Base-by-base conservation (phyloP, 2,888 invertebrate genomes). In the Rhaphigaster nebulosa region DNA sequence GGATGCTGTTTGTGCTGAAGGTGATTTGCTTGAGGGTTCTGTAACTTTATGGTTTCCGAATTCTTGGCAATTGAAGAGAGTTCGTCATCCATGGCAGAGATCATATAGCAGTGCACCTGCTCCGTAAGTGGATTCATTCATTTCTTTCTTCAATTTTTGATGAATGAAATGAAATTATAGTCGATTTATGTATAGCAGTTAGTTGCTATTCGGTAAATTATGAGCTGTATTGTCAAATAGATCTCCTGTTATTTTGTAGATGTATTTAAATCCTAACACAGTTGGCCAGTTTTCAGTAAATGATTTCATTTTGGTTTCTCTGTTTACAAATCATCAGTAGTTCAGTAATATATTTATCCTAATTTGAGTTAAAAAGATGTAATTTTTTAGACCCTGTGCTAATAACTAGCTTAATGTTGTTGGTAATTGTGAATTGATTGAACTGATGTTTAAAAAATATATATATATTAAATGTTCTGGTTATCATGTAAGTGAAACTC, bases 61-160 rank as follows among this genome's bases (percentile, higher is more conserved):
- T 38, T 93, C 93, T 84, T 95, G 95, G 91, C 95, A 94, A 92
- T 95, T 98, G 88, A 95, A 94, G 92, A 94, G 95, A 92, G 95
- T 95, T 93, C 95, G 96, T 91, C 97, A 98, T 92, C 99, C 99
- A 0, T 99, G 99, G 99, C 96, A 97, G 93, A 94, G 98, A 92
- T 97, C 97, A 10, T 99, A 99, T 93, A 96, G 95, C 92, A 95
- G 95, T 50, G 96, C 96, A 93, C 95, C 95, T 93, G 97, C 97
- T 0, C 94, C 93, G 94, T 94, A 93, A 92, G 92, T 91, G 50
- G n/a, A n/a, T n/a, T n/a, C n/a, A n/a, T n/a, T n/a, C n/a, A n/a
- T n/a, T n/a, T n/a, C n/a, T n/a, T n/a, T n/a, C n/a, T n/a, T n/a
- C n/a, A n/a, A 45, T 80, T 13, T 45, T 90, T 26, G 20, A 90